These are phyloP conservation scores for Cariama cristata DNA, from an alignment of 2,113 vertebrate genomes.

Conservation along the genomic window DNA sequence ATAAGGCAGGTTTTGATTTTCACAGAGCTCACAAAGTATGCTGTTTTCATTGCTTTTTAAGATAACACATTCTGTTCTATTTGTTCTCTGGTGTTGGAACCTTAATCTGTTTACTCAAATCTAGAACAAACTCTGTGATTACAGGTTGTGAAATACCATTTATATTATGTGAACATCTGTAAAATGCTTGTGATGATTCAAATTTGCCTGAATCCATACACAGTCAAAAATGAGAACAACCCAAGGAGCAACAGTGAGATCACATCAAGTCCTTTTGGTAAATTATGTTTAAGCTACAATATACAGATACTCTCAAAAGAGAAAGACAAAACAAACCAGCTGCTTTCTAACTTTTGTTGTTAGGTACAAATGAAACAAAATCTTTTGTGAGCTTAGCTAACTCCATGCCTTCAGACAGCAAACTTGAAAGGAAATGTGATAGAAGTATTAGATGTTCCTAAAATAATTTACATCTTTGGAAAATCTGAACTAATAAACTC, in stretches of 20 bases:
- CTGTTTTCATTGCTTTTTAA: not conserved
- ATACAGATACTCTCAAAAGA: not conserved
- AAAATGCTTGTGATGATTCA: not conserved
- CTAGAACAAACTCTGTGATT: not conserved
- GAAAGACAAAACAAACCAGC: not conserved
- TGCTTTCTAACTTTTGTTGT: not conserved
- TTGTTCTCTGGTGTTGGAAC: not conserved
- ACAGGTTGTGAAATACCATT: not conserved
- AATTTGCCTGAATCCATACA: not conserved
- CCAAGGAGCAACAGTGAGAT: not conserved
- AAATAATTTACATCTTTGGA: not conserved
- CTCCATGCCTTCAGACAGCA: not conserved
- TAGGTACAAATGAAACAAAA: not conserved
- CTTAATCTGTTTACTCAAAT: not conserved
- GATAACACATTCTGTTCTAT: not conserved
- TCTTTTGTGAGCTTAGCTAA: not conserved
- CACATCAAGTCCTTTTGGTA: not conserved
- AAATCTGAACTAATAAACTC: not conserved
- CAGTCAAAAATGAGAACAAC: not conserved
- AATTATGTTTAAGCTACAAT: not conserved
- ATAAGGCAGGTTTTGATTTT: not conserved
- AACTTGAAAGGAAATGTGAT: not conserved
- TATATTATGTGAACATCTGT: too few species aligned
- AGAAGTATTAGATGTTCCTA: not conserved
- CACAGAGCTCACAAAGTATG: not conserved